Conservation (phyloP, 2,797 vertebrate species). For the Eulemur coronatus region DNA sequence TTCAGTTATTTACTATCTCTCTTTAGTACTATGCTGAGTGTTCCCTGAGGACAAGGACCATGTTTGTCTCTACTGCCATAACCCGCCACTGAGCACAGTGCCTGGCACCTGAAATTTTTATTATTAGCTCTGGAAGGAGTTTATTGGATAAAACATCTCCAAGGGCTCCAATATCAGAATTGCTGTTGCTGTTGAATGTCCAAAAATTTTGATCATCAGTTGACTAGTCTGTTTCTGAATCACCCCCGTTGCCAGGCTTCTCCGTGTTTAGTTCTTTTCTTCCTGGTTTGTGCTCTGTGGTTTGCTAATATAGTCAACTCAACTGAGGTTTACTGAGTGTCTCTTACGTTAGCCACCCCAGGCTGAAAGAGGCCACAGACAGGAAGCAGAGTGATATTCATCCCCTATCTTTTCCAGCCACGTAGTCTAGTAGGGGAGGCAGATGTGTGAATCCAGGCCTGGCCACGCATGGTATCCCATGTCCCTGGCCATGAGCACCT, state of each 20-base stretch:
- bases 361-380: not conserved
- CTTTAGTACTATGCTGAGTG: not conserved
- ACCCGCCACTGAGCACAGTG: not conserved
- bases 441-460: not conserved
- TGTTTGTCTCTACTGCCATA: not conserved
- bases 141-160: constrained; percentile 20
- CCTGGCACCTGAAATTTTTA: not conserved
- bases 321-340: not conserved
- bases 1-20: not conserved
- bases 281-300: not conserved
- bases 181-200: not conserved
- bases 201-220: not conserved
- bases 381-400: not conserved
- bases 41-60: not conserved
- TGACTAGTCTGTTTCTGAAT: not conserved
- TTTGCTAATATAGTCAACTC: not conserved
- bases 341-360: not conserved
- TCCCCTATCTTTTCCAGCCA: not conserved
- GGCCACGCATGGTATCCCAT: not conserved
- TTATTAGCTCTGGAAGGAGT: constrained; percentile 5
- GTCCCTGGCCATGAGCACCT: not conserved
- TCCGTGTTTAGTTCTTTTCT: not conserved
- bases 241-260: not conserved
- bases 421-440: not conserved
- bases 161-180: not conserved